Conservation (phyloP, 1,140 invertebrate species). For the Drosophila ananassae region DNA sequence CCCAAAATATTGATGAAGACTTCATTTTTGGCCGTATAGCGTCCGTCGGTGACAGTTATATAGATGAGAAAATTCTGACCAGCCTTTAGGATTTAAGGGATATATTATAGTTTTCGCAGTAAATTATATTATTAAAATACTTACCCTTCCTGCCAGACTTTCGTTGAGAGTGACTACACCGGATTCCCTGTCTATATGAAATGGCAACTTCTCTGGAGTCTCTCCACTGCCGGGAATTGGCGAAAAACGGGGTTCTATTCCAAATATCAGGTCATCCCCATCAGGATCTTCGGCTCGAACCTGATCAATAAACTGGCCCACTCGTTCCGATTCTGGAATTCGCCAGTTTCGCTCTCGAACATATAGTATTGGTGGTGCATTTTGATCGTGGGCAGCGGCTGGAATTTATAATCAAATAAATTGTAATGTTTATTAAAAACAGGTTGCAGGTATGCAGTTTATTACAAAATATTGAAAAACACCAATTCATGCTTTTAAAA, state of each 20-base stretch:
- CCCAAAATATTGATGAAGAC: conserved; percentile 88
- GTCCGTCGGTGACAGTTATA: conserved; percentile 89
- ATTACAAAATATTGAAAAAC: neutral
- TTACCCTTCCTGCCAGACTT: conserved; percentile 88
- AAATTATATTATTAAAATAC: conserved; percentile 30
- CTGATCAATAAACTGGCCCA: conserved; percentile 87
- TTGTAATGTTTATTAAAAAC: conserved; percentile 9
- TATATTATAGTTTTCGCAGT: conserved; percentile 1
- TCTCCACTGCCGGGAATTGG: conserved; percentile 45
- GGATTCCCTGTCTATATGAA: conserved; percentile 88
- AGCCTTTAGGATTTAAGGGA: conserved; percentile 85
- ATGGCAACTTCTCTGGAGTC: conserved; percentile 85
- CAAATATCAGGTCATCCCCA: conserved; percentile 86
- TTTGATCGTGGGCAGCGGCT: conserved; percentile 70
- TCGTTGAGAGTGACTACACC: conserved; percentile 90
- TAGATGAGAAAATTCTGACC: conserved; percentile 89
- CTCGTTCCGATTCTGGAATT: conserved; percentile 87
- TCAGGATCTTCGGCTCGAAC: conserved; percentile 87
- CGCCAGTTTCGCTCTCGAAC: conserved; percentile 88
- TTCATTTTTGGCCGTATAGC: conserved; percentile 88
- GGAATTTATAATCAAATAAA: conserved; percentile 19
- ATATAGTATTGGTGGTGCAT: conserved; percentile 84
- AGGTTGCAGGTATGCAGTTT: neutral
- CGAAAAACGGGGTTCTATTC: conserved; percentile 85
- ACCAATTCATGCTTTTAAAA: neutral